phyloP scores from a whole-genome alignment of 2,888 invertebrate species.

The Sinohyriopsis cumingii region DNA sequence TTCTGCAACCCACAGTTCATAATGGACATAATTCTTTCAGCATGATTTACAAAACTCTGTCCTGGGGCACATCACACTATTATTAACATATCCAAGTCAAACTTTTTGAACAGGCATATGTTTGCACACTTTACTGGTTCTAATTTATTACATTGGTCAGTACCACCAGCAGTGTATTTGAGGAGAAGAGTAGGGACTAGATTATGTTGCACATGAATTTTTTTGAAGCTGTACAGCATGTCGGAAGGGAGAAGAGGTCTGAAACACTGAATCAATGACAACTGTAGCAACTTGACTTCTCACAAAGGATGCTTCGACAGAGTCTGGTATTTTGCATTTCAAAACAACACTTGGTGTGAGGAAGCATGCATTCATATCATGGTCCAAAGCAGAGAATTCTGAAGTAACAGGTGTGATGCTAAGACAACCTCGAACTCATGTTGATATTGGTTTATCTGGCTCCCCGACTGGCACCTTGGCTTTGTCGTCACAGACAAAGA shows the following conservation, averaged over 20 bases:
- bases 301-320: constrained; percentile 20
- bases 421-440: constrained; percentile 14
- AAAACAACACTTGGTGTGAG: constrained; percentile 28
- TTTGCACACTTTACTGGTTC: constrained; percentile 26
- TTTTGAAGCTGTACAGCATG: constrained; percentile 15
- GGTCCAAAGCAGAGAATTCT: no score
- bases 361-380: constrained; percentile 14
- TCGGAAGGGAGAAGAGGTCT: constrained; percentile 21
- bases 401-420: constrained; percentile 5
- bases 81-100: constrained; percentile 30
- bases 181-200: constrained; percentile 13
- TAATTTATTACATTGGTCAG: constrained; percentile 30
- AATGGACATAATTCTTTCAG: constrained; percentile 28
- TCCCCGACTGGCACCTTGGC: constrained; percentile 19
- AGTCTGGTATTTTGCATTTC: constrained; percentile 17
- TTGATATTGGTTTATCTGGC: constrained; percentile 14
- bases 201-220: background rate
- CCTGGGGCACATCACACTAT: constrained; percentile 31
- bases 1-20: constrained; percentile 32
- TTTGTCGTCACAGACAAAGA: constrained; percentile 20
- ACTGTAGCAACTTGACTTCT: constrained; percentile 15
- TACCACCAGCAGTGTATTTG: constrained; percentile 32
- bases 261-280: constrained; percentile 35
- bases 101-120: constrained; percentile 30
- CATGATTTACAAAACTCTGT: constrained; percentile 31